Percentiles rank a stretch among this genome's conserved stretches.
phyloP scores from a whole-genome alignment of 2,113 vertebrate species.

The Petromus typicus region DNA sequence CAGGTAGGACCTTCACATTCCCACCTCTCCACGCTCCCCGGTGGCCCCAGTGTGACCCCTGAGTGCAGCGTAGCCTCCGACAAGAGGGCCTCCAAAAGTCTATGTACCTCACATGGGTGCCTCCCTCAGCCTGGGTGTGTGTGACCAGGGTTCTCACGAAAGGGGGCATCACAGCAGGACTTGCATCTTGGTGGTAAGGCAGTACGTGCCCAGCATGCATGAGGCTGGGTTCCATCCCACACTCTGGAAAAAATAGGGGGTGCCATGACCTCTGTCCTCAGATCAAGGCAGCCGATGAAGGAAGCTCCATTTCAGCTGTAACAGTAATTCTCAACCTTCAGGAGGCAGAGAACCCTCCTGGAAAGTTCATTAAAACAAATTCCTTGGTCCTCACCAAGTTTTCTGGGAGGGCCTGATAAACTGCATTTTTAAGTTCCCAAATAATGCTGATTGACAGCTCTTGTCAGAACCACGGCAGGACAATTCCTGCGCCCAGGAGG shows the following conservation, averaged over 20 bases:
- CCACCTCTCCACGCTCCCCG: too few relatives aligned
- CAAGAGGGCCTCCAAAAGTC: not conserved
- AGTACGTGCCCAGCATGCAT: not conserved
- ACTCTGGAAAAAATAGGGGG: not conserved
- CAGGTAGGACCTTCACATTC: too few relatives aligned
- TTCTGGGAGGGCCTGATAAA: not conserved
- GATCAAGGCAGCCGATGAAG: not conserved
- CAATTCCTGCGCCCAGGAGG: not conserved
- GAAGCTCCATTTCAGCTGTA: not conserved
- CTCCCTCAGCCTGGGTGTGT: not conserved
- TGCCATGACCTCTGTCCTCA: not conserved
- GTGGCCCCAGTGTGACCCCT: accelerated
- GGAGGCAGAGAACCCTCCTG: not conserved
- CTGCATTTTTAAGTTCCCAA: not conserved
- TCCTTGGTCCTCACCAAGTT: not conserved
- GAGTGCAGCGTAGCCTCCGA: accelerated
- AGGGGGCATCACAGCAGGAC: not conserved
- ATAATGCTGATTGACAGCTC: accelerated
- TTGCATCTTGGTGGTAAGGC: not conserved
- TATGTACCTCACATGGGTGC: accelerated
- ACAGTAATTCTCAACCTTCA: not conserved
- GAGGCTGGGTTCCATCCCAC: not conserved
- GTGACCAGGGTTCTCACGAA: not conserved
- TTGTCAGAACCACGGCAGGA: accelerated
- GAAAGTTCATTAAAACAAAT: not conserved